A percentile compares a stretch with the other conserved stretches of the same genome.
Evolutionary conservation across 2,113 vertebrate species (phyloP).

Genomic region (Dasypus novemcinctus): DNA sequence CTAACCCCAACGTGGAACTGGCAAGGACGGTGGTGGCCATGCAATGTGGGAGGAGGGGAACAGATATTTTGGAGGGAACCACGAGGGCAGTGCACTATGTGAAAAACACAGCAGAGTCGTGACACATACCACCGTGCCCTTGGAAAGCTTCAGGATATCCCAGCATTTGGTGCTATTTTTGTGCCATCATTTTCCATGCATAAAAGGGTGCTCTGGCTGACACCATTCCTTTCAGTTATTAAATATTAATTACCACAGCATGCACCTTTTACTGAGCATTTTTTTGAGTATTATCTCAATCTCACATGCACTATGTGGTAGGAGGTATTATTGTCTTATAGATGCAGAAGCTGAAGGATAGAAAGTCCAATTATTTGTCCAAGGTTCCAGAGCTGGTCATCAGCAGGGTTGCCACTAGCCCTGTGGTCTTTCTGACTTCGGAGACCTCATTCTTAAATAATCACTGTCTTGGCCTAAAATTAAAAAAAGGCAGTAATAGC

Average conservation of each 20-base stretch:
- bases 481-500: neutral
- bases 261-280: neutral
- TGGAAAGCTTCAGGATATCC: neutral
- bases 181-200: neutral
- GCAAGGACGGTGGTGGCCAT: neutral
- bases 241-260: neutral
- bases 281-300: neutral
- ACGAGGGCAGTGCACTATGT: fast-evolving
- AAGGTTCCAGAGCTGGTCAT: neutral
- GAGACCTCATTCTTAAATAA: neutral
- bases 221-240: neutral
- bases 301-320: neutral
- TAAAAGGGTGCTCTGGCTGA: neutral
- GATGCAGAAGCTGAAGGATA: neutral
- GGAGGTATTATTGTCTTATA: neutral
- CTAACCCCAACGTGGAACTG: neutral
- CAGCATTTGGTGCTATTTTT: fast-evolving
- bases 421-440: neutral
- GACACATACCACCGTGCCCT: neutral
- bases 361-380: neutral
- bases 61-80: neutral
- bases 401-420: neutral
- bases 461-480: neutral
- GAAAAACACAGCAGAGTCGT: fast-evolving
- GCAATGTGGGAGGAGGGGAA: fast-evolving